phyloP scores from a whole-genome alignment of 2,113 vertebrate species.

The Oenanthe oenanthe region DNA sequence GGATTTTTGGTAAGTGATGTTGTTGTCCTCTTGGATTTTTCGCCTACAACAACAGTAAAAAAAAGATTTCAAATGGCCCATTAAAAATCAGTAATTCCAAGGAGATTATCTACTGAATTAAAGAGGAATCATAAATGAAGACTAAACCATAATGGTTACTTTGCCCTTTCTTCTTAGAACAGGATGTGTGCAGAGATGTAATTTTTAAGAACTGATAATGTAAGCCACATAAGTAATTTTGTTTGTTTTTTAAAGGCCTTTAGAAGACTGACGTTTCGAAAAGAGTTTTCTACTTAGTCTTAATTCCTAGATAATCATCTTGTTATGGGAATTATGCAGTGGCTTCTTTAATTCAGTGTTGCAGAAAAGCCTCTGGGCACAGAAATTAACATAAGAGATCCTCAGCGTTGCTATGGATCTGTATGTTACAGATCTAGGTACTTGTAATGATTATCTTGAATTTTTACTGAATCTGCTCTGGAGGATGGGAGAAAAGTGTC shows the following conservation, averaged over 20 bases:
- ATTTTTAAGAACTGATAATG: not conserved
- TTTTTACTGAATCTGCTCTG: not conserved
- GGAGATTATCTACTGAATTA: not conserved
- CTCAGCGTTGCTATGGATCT: not conserved
- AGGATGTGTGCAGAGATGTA: not conserved
- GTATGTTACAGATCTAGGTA: not conserved
- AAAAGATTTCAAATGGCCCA: not conserved
- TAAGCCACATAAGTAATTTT: not conserved
- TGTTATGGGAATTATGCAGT: not conserved
- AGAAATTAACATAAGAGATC: not conserved
- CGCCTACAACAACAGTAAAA: not conserved
- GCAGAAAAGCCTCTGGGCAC: not conserved
- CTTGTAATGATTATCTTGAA: not conserved
- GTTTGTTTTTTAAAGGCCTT: not conserved
- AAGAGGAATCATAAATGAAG: not conserved
- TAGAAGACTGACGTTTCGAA: not conserved
- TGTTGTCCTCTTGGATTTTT: not conserved
- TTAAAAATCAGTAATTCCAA: not conserved
- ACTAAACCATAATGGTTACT: not conserved
- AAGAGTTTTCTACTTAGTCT: not conserved
- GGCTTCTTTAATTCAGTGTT: slow-evolving; percentile 7
- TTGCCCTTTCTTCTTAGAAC: not conserved
- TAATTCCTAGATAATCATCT: slow-evolving; percentile 22
- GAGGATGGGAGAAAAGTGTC: not conserved
- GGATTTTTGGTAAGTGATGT: not conserved